A percentile compares a stretch with the other conserved stretches of the same genome.
These are phyloP conservation scores for Caenorhabditis auriculariae DNA, from an alignment of 2,888 invertebrate species.

Conservation along the genomic window DNA sequence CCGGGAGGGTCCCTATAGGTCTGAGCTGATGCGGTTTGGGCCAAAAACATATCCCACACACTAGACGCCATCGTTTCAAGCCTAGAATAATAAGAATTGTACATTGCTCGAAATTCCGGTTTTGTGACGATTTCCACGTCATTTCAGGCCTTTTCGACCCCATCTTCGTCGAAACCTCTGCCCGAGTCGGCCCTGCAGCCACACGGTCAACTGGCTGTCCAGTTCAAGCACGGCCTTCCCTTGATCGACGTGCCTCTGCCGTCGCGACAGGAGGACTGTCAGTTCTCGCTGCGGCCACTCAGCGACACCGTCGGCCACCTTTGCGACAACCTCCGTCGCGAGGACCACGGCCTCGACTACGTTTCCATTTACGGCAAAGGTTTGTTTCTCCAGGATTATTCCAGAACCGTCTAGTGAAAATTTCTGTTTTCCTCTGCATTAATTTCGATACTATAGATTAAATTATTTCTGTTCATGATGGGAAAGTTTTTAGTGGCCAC, in stretches of 20 bases:
- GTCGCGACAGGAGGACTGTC: slow-evolving; percentile 54
- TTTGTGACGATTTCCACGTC: slow-evolving; percentile 18
- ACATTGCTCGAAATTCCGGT: neutral
- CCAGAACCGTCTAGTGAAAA: neutral
- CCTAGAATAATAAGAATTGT: neutral
- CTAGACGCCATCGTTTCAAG: no score
- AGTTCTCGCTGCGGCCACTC: slow-evolving; percentile 55
- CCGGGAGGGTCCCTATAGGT: no score
- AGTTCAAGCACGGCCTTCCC: slow-evolving; percentile 53
- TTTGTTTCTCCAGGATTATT: slow-evolving; percentile 6
- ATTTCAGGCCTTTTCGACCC: slow-evolving; percentile 8
- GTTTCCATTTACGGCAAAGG: slow-evolving; percentile 54
- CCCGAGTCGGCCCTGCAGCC: no score
- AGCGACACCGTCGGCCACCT: slow-evolving; percentile 54
- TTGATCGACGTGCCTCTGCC: slow-evolving; percentile 56
- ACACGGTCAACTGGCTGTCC: slow-evolving; percentile 23
- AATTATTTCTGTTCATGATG: no score
- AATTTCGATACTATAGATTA: neutral
- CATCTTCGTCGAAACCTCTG: neutral
- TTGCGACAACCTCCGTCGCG: slow-evolving; percentile 46
- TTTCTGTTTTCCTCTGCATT: neutral
- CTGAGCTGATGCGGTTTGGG: no score
- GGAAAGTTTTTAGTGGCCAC: no score
- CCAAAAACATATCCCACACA: no score
- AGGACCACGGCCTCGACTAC: slow-evolving; percentile 60